Evolutionary conservation across 2,888 invertebrate genomes (phyloP), one percentile per base, ranked within the genome.

Genomic region (Horisme vitalbata): DNA sequence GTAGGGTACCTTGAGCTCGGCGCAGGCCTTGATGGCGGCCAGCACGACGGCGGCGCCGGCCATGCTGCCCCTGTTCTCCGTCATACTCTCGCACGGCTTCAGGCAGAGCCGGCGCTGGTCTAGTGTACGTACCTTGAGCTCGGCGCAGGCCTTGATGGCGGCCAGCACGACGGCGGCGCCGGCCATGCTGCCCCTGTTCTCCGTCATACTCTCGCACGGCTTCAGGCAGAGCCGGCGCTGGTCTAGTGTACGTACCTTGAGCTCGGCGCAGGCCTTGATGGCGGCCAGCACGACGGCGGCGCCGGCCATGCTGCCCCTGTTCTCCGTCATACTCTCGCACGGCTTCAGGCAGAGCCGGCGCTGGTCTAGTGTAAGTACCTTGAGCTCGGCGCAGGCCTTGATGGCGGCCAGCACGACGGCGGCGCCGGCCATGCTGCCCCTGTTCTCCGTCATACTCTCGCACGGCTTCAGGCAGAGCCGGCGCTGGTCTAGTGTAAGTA

Each of bases 381-480:
- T 91, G 0, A 95, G 89, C 6, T 90, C 83, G 0, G 95, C 94
- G n/a, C 94, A 88, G 0, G 93, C 92, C 31, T 91, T 80, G 36
- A 95, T 80, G 0, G 94, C 91, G 0, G 93, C 94, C 12, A 94
- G 91, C 0, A 93, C 93, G 59, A 93, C 93, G 10, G 96, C 96
- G 1, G 95, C 96, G 50, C 96, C 96, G 0, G 95, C 94, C 95
- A 96, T 95, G 68, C 96, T 95, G 44, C 93, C 95, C 52, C 95
- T 90, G 93, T 94, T 95, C 61, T 91, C 88, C 36, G 88, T 84
- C 91, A 95, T 93, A 28, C 86, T 81, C 1, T 79, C 66, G 11
- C 91, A 78, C 1, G 83, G 77, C 78, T 95, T 95, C 55, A 95
- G 72, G 62, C 94, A 94, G 41, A 96, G 0, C 96, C 96, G 41